Evolutionary conservation across 2,888 invertebrate genomes (phyloP), one percentile per base, ranked within the genome.

Genomic region (Drosophila borealis): DNA sequence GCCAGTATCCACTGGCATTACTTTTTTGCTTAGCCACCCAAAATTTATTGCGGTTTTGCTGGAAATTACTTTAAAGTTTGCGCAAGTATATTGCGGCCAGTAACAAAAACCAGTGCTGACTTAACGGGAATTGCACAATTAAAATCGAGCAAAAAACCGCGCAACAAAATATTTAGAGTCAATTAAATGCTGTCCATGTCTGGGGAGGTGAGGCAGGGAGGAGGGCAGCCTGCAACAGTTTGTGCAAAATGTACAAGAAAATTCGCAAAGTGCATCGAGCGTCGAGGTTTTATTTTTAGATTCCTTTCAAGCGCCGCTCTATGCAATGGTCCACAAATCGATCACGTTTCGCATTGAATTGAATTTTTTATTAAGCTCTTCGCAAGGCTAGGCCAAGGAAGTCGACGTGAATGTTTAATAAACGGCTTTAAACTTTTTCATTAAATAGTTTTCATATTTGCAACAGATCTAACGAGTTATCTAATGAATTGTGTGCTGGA

Each of bases 141-240:
- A 82, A 84, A 87, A 67, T 66, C 53, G 41, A 41, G 50, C 51
- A 64, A 81, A 79, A 83, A 80, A 46, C 36, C 21, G 33, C 19
- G 70, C 76, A 74, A 63, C 77, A 71, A 88, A 81, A 88, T 84
- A 80, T 81, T 82, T 88, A 79, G 85, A 79, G 82, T 88, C 88
- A 77, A 82, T 88, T 84, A 82, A 88, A 74, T 14, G 53, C 57
- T 9, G 39, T 19, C 17, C 8, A 41, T 48, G 46, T 29, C 29
- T 29, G 29, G 29, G 8, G 8, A 2, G 29, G 6, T 29, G 8
- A 1, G 8, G 2, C 29, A 29, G 29, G 29, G 8, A 2, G 2
- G 2, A 8, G 13, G 41, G 25, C 29, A 29, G 10, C 13, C 21
- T 4, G 49, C 54, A 49, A 39, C 46, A 48, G 29, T 42, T 46